Percentiles rank a stretch among this genome's conserved stretches.
Evolutionary conservation across 2,797 vertebrate species (phyloP).

Genomic region (Rhinogobio ventralis): DNA sequence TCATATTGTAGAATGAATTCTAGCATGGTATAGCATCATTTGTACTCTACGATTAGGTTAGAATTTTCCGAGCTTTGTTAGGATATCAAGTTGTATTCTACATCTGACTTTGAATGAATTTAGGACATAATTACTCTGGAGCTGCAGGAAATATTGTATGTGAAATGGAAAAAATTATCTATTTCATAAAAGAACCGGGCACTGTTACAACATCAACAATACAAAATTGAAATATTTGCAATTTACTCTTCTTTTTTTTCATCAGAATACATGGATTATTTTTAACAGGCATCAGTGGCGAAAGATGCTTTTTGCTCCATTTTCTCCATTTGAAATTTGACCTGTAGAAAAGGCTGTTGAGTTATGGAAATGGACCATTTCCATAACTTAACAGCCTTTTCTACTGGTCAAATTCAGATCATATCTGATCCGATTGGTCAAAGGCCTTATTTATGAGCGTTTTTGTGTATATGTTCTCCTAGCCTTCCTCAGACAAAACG

Average conservation of each 20-base stretch:
- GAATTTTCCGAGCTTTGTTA: neutral
- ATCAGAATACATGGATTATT: neutral
- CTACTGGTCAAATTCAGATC: neutral
- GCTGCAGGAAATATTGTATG: neutral
- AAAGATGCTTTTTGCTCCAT: neutral
- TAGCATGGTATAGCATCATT: neutral
- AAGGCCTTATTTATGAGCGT: conserved; percentile 19
- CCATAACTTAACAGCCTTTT: conserved; percentile 10
- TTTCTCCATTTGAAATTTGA: neutral
- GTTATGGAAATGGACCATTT: neutral
- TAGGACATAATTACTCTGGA: neutral
- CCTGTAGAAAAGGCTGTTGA: no score
- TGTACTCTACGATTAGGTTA: no score
- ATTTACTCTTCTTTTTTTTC: conserved; percentile 22
- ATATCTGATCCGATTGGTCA: conserved; percentile 38
- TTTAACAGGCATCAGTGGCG: neutral
- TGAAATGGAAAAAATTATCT: neutral
- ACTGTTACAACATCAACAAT: neutral
- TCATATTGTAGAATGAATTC: neutral
- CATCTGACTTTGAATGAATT: neutral
- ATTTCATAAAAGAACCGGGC: neutral
- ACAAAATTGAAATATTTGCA: neutral
- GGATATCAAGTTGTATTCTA: conserved; percentile 6
- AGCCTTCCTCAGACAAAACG: conserved; percentile 44
- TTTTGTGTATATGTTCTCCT: conserved; percentile 10